These are phyloP conservation scores for Geococcyx californianus DNA, from an alignment of 2,113 vertebrate species.

Conservation along the genomic window DNA sequence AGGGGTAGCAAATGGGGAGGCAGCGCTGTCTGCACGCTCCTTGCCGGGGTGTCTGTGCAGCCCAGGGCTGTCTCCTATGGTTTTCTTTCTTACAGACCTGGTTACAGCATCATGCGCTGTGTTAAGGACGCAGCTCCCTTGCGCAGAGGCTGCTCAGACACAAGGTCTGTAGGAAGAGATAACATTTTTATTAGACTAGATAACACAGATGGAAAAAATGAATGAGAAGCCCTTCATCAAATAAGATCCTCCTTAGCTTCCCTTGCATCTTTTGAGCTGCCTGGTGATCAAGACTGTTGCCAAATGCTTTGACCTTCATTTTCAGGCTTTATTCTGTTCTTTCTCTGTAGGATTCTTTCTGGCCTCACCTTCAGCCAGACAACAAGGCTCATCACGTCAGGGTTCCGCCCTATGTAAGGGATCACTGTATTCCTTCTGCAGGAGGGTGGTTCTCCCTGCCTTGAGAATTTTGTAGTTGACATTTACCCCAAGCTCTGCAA, in stretches of 20 bases:
- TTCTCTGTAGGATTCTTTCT: not conserved
- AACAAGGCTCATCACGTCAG: not conserved
- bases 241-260: not conserved
- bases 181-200: constrained; percentile 50
- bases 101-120: not conserved
- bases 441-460: not conserved
- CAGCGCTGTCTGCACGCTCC: rapidly evolving
- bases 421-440: not conserved
- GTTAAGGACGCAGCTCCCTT: not conserved
- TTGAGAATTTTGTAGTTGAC: constrained; percentile 20
- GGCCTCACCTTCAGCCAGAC: not conserved
- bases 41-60: not conserved
- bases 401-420: not conserved
- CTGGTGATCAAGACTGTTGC: not conserved
- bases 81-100: not conserved
- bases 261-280: not conserved
- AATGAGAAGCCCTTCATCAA: constrained; percentile 38
- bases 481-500: not conserved
- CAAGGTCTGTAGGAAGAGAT: constrained; percentile 36
- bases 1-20: not conserved
- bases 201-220: constrained; percentile 52
- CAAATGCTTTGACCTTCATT: constrained; percentile 15
- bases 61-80: not conserved
- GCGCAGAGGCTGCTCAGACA: constrained; percentile 12
- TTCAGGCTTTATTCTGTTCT: not conserved